A percentile compares a stretch with the other conserved stretches of the same genome.
phyloP scores from a whole-genome alignment of 2,113 vertebrate genomes.

The Hippocampus comes region DNA sequence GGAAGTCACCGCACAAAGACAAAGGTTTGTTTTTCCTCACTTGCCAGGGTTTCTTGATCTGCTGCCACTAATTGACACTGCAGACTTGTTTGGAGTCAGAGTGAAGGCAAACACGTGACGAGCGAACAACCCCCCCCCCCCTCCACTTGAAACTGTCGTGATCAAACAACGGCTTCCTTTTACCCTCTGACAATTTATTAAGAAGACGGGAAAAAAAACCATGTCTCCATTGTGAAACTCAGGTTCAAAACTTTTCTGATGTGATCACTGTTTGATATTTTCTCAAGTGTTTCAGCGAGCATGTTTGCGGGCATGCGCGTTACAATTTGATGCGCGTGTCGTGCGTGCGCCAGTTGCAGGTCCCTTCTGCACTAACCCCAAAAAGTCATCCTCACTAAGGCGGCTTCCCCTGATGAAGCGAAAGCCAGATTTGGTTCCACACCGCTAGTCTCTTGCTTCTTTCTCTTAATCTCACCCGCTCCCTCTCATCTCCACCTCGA shows the following conservation, averaged over 20 bases:
- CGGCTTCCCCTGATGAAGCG: slow-evolving; percentile 50
- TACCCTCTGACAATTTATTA: slow-evolving; percentile 34
- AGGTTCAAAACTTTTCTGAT: slow-evolving; percentile 34
- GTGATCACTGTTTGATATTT: slow-evolving; percentile 28
- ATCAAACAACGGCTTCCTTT: slow-evolving; percentile 50
- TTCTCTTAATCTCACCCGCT: slow-evolving; percentile 21
- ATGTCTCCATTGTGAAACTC: not conserved
- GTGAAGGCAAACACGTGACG: slow-evolving; percentile 43
- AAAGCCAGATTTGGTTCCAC: slow-evolving; percentile 44
- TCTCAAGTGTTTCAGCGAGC: slow-evolving; percentile 11
- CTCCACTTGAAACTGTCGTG: slow-evolving; percentile 52
- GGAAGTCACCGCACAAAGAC: slow-evolving; percentile 47
- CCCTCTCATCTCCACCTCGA: slow-evolving; percentile 34
- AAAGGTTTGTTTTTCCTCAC: slow-evolving; percentile 53
- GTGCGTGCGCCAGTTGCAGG: slow-evolving; percentile 14
- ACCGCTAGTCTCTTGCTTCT: slow-evolving; percentile 31
- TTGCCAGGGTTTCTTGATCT: slow-evolving; percentile 51
- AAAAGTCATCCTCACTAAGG: slow-evolving; percentile 65
- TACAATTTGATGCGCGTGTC: slow-evolving; percentile 15
- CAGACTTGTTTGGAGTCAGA: slow-evolving; percentile 47
- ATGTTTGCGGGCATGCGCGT: slow-evolving; percentile 7
- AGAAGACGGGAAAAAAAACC: slow-evolving; percentile 9
- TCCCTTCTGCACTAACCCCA: slow-evolving; percentile 61
- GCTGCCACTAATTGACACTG: slow-evolving; percentile 64
- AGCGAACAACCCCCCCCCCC: not conserved